phyloP scores from a whole-genome alignment of 2,113 vertebrate species.

The Chauna torquata region DNA sequence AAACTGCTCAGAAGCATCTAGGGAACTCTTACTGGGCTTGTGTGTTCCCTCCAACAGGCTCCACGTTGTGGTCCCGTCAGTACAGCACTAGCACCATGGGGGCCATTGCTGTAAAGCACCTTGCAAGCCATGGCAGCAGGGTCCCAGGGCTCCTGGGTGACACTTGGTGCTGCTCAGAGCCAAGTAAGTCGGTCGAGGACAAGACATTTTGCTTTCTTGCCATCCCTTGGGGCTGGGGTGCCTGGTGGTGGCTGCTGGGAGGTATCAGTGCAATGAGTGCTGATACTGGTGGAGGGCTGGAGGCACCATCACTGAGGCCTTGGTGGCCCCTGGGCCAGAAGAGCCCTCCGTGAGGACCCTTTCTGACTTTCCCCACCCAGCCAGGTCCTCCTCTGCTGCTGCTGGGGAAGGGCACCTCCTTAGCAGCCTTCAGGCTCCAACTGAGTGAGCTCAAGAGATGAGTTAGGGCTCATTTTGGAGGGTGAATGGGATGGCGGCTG shows the following conservation, averaged over 20 bases:
- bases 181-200: neutral
- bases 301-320: neutral
- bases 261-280: neutral
- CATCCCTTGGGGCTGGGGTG: too few species aligned
- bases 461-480: neutral
- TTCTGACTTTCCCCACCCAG: neutral
- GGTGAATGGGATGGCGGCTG: neutral
- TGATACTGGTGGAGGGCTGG: neutral
- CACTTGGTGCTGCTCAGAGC: neutral
- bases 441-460: neutral
- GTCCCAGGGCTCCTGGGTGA: neutral
- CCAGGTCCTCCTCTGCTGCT: neutral
- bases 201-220: neutral
- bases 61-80: neutral
- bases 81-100: rapidly evolving
- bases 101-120: rapidly evolving
- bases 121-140: neutral
- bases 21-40: rapidly evolving
- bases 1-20: neutral
- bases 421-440: neutral
- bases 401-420: neutral
- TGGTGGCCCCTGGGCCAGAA: neutral
- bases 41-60: neutral
- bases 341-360: neutral
- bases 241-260: neutral